Conservation (phyloP, 2,797 vertebrate species). For the Pelobates cultripes region DNA sequence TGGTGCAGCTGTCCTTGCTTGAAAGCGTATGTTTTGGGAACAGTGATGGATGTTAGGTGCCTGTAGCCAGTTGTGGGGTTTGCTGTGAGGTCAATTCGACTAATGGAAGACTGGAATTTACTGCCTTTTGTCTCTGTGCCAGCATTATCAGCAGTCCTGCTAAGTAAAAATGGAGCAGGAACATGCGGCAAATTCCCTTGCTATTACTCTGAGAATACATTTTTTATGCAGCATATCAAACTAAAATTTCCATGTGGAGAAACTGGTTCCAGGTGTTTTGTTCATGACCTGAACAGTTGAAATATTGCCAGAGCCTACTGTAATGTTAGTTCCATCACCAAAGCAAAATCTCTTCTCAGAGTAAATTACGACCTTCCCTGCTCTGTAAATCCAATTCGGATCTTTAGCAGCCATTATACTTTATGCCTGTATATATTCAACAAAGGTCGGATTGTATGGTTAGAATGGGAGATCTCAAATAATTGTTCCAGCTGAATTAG, state of each 20-base stretch:
- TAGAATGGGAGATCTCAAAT: too few relatives aligned
- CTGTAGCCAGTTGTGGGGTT: slow-evolving; percentile 89
- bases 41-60: slow-evolving; percentile 85
- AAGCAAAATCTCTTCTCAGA: not conserved
- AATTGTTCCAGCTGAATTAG: too few relatives aligned
- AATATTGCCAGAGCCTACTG: not conserved
- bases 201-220: slow-evolving; percentile 51
- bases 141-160: slow-evolving; percentile 59
- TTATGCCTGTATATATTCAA: too few relatives aligned
- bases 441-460: too few relatives aligned
- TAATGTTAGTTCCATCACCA: not conserved
- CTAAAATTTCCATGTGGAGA: slow-evolving; percentile 20
- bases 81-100: slow-evolving; percentile 80
- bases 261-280: slow-evolving; percentile 18
- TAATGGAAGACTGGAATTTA: slow-evolving; percentile 81
- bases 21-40: slow-evolving; percentile 86
- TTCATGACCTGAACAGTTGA: not conserved
- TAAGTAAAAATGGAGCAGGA: slow-evolving; percentile 56
- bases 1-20: slow-evolving; percentile 84
- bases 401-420: too few relatives aligned
- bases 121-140: slow-evolving; percentile 71
- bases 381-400: too few relatives aligned
- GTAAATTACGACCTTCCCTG: too few relatives aligned
- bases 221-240: slow-evolving; percentile 20
- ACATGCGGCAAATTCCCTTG: slow-evolving; percentile 49